A percentile compares a stretch with the other conserved stretches of the same genome.
Evolutionary conservation across 2,113 vertebrate genomes (phyloP).

Genomic region (Forbesichthys papilliferus): DNA sequence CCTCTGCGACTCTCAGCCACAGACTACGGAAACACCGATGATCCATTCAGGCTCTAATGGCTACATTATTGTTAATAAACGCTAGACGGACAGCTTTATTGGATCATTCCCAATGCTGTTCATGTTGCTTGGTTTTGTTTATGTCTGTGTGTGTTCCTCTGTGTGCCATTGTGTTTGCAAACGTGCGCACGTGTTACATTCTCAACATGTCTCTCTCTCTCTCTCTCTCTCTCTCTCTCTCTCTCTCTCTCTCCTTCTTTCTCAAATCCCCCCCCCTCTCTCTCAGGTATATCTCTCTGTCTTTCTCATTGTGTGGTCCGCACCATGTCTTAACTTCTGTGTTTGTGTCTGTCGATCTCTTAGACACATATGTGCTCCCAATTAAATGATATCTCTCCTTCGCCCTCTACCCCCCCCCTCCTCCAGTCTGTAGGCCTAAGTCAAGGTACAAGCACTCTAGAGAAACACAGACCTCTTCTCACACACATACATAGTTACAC

Average conservation of each 20-base stretch:
- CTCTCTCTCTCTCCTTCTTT: conserved; percentile 15
- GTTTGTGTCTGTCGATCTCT: background rate
- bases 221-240: conserved; percentile 15
- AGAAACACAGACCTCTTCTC: too few relatives aligned
- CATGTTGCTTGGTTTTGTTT: background rate
- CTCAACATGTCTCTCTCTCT: background rate
- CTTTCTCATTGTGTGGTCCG: background rate
- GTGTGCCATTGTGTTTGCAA: conserved; percentile 26
- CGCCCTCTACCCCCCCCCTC: background rate
- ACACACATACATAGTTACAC: too few relatives aligned
- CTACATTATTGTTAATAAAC: too few relatives aligned
- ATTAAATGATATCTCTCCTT: background rate
- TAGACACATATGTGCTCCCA: background rate
- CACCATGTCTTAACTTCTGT: background rate
- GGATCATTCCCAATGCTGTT: background rate
- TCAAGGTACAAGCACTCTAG: too few relatives aligned
- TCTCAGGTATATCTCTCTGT: background rate
- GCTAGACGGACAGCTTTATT: too few relatives aligned
- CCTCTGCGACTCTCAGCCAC: background rate
- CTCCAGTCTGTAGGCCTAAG: background rate
- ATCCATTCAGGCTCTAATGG: too few relatives aligned
- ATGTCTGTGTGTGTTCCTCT: background rate
- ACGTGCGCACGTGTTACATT: conserved; percentile 15
- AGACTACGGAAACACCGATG: too few relatives aligned
- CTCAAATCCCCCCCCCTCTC: background rate